phyloP scores from a whole-genome alignment of 2,797 vertebrate genomes.

The Muscicapa comitata region DNA sequence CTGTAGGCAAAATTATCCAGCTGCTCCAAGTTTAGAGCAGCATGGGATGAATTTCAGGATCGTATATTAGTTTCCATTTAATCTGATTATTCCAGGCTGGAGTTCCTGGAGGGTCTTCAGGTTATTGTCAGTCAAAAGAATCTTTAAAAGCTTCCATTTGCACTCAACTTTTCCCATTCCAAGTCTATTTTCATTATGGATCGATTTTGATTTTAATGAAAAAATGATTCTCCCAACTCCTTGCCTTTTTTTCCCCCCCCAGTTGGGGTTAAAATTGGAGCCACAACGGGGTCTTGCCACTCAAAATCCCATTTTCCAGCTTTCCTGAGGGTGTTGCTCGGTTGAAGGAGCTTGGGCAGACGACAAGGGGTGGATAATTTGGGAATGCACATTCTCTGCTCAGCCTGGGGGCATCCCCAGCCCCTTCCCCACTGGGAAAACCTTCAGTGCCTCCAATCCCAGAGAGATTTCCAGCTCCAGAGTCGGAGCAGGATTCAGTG shows the following conservation, averaged over 20 bases:
- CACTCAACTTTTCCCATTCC: slow-evolving; percentile 30
- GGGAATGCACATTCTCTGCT: neutral
- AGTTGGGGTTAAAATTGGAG: neutral
- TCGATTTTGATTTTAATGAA: slow-evolving; percentile 34
- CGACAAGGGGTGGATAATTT: fast-evolving
- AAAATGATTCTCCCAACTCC: neutral
- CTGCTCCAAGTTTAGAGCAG: slow-evolving; percentile 57
- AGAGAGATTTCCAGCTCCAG: neutral
- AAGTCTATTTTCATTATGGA: slow-evolving; percentile 37
- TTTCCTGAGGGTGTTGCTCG: neutral
- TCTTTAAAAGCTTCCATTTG: slow-evolving; percentile 62
- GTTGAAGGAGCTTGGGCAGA: neutral
- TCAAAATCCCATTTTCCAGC: neutral
- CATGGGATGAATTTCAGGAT: slow-evolving; percentile 62
- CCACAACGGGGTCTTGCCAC: neutral
- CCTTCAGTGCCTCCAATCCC: fast-evolving
- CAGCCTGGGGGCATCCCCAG: neutral
- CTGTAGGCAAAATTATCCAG: slow-evolving; percentile 60
- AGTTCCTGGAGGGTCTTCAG: slow-evolving; percentile 67
- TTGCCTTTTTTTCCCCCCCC: fast-evolving
- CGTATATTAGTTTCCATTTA: slow-evolving; percentile 63
- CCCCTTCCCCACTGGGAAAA: neutral
- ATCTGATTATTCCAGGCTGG: slow-evolving; percentile 65
- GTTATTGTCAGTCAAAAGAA: slow-evolving; percentile 65
- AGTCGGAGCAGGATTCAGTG: neutral